Conservation (phyloP, 2,888 invertebrate species). For the Craniophora ligustri region DNA sequence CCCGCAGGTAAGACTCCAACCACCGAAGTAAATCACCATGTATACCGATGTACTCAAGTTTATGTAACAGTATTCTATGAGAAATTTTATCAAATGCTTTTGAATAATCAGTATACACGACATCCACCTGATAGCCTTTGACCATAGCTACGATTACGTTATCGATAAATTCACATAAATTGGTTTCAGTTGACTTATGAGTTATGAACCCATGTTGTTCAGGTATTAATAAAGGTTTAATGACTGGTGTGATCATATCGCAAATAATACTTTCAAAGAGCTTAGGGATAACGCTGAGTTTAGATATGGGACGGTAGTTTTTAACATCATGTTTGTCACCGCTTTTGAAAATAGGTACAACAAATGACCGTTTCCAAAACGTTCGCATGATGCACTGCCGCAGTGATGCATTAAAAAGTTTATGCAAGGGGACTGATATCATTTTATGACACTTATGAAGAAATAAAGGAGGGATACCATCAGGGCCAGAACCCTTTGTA, state of each 20-base stretch:
- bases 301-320: background rate
- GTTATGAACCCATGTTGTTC: background rate
- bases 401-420: constrained; percentile 6
- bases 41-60: constrained; percentile 12
- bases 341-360: background rate
- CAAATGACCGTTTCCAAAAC: constrained; percentile 4
- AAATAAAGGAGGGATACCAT: constrained; percentile 8
- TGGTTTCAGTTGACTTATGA: background rate
- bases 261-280: background rate
- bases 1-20: constrained; percentile 12
- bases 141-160: constrained; percentile 2
- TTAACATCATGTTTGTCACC: background rate
- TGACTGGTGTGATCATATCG: background rate
- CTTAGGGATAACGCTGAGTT: background rate
- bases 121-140: constrained; percentile 9
- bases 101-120: constrained; percentile 14
- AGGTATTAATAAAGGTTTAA: background rate
- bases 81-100: constrained; percentile 7
- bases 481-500: constrained; percentile 1
- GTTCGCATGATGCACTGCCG: background rate
- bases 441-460: constrained; percentile 1
- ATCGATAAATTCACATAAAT: constrained; percentile 1
- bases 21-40: constrained; percentile 15
- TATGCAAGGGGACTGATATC: constrained; percentile 3
- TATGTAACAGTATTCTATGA: constrained; percentile 4